A percentile compares a stretch with the other conserved stretches of the same genome.
Conservation (phyloP, 2,797 vertebrate species). For the Melanotaenia boesemani region DNA sequence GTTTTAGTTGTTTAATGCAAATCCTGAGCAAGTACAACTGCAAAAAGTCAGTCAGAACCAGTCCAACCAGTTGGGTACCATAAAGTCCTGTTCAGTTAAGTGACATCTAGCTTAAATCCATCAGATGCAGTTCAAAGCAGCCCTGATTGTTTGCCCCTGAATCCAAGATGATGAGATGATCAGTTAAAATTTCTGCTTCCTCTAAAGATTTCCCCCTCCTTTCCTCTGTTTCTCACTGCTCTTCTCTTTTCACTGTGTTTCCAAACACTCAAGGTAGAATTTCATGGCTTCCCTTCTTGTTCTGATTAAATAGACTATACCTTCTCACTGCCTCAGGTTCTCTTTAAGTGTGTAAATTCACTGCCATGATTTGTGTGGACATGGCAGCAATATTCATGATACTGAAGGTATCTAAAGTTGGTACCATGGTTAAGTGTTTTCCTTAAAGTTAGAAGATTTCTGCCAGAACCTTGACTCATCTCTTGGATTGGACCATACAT, state of each 20-base stretch:
- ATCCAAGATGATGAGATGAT: constrained; percentile 14
- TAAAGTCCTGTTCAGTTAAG: background rate
- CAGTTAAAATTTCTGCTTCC: constrained; percentile 9
- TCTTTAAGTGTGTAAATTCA: too few species aligned
- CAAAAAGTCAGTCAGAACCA: background rate
- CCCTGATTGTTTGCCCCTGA: background rate
- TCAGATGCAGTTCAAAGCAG: background rate
- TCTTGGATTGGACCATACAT: too few species aligned
- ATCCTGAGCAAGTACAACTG: background rate
- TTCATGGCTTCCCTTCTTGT: too few species aligned
- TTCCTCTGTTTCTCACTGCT: background rate
- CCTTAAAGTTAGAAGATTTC: too few species aligned
- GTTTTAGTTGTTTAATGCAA: background rate
- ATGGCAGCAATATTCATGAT: too few species aligned
- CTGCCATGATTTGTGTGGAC: too few species aligned
- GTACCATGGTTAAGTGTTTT: too few species aligned
- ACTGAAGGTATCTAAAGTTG: too few species aligned
- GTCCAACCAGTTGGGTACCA: background rate
- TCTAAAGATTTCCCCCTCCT: constrained; percentile 11
- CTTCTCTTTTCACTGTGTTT: background rate
- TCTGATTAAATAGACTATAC: too few species aligned
- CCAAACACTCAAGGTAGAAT: too few species aligned
- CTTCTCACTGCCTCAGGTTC: too few species aligned
- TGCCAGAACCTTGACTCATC: too few species aligned
- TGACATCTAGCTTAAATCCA: background rate